A percentile compares a stretch with the other conserved stretches of the same genome.
phyloP scores from a whole-genome alignment of 2,113 vertebrate genomes.

The Myotis davidii region DNA sequence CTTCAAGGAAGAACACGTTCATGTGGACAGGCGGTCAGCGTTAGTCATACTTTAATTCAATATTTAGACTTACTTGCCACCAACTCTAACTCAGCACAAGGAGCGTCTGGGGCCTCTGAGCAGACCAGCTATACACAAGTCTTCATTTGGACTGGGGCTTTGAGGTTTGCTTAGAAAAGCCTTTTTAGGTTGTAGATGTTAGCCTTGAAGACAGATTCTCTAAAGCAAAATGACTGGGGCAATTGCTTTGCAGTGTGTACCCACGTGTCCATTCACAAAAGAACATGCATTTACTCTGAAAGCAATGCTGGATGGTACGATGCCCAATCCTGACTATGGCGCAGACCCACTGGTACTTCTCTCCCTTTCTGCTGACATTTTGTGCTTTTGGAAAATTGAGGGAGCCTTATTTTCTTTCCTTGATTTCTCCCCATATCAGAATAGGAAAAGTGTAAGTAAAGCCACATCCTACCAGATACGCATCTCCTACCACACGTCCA shows the following conservation, averaged over 20 bases:
- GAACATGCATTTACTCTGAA: no score
- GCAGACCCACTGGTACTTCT: not conserved
- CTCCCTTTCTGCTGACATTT: not conserved
- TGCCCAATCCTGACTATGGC: not conserved
- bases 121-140: not conserved
- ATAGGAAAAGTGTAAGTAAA: not conserved
- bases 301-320: not conserved
- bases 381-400: not conserved
- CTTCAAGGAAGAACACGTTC: not conserved
- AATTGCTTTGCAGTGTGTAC: not conserved
- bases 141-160: not conserved
- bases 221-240: not conserved
- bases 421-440: not conserved
- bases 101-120: not conserved
- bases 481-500: not conserved
- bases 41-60: slow-evolving; percentile 29
- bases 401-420: not conserved
- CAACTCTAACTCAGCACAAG: not conserved
- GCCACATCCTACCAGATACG: not conserved
- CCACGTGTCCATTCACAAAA: not conserved
- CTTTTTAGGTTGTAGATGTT: slow-evolving; percentile 20
- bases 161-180: slow-evolving; percentile 40
- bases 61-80: slow-evolving; percentile 42
- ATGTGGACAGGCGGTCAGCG: not conserved
- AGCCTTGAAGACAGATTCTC: not conserved